A percentile compares a stretch with the other conserved stretches of the same genome.
Evolutionary conservation across 92 coral and sea anemone genomes (phyloP).

Genomic region (Virgularia gustaviana): DNA sequence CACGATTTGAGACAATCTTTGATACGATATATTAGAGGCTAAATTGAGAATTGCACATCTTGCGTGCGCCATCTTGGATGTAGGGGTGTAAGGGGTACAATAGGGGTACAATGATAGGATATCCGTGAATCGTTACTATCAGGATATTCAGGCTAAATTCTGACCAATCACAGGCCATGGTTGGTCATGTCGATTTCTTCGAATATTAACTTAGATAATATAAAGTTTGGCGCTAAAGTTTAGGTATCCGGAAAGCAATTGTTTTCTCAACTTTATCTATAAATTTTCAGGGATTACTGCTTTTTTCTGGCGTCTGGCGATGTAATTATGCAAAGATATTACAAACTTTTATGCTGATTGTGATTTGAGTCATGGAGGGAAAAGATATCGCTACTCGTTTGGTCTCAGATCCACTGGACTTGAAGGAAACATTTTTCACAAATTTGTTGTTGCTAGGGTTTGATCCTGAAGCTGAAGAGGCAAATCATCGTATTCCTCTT

Average conservation of each 20-base stretch:
- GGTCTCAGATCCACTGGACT: constrained; percentile 80
- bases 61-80: too few relatives aligned
- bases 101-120: too few relatives aligned
- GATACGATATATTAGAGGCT: too few relatives aligned
- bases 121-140: too few relatives aligned
- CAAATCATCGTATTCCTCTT: constrained; percentile 84
- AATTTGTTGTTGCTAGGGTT: constrained; percentile 89
- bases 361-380: neutral
- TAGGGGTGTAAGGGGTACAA: too few relatives aligned
- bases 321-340: neutral
- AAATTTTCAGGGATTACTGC: neutral
- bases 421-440: constrained; percentile 76
- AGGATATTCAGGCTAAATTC: too few relatives aligned
- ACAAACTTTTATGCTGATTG: neutral
- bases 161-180: too few relatives aligned
- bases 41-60: too few relatives aligned
- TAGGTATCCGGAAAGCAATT: too few relatives aligned
- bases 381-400: constrained; percentile 48
- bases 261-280: neutral
- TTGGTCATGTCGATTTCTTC: too few relatives aligned
- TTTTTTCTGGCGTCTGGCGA: too few relatives aligned
- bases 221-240: constrained; percentile 22
- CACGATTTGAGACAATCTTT: neutral
- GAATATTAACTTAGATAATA: too few relatives aligned
- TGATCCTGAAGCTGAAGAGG: constrained; percentile 82